Conservation (phyloP, 2,113 vertebrate species). For the Sialia sialis region DNA sequence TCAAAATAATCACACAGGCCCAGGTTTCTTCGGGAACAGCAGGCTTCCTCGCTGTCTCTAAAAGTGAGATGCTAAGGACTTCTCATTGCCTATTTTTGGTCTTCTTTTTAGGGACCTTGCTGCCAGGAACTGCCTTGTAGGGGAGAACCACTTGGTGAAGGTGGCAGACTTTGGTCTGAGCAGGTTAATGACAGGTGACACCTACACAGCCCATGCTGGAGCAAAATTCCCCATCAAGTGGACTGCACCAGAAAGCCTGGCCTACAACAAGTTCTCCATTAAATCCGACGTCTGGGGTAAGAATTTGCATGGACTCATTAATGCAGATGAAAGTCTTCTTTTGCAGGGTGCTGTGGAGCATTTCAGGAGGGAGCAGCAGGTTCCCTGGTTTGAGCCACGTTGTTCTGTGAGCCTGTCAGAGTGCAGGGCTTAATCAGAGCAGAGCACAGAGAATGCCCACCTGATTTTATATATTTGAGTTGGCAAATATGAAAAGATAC, state of each 20-base stretch:
- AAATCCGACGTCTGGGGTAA: slow-evolving; percentile 99
- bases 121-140: slow-evolving; percentile 97
- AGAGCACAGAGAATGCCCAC: background rate
- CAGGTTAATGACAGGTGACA: slow-evolving; percentile 95
- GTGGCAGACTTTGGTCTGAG: slow-evolving; percentile 98
- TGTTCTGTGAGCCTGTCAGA: background rate
- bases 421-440: background rate
- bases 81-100: background rate
- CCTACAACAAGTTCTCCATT: slow-evolving; percentile 99
- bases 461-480: background rate
- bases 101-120: slow-evolving; percentile 85
- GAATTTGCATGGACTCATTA: background rate
- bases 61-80: background rate
- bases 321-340: background rate
- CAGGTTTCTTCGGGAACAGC: background rate
- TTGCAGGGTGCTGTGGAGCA: background rate
- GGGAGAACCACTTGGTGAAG: slow-evolving; percentile 98
- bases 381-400: background rate
- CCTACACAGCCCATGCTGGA: slow-evolving; percentile 92
- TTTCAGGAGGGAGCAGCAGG: background rate
- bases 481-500: background rate
- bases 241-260: slow-evolving; percentile 96
- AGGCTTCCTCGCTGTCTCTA: background rate
- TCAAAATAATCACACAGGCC: slow-evolving; percentile 1
- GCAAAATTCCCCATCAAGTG: slow-evolving; percentile 99